A percentile compares a stretch with the other conserved stretches of the same genome.
phyloP scores from a whole-genome alignment of 2,888 invertebrate genomes.

The Noctua janthina region DNA sequence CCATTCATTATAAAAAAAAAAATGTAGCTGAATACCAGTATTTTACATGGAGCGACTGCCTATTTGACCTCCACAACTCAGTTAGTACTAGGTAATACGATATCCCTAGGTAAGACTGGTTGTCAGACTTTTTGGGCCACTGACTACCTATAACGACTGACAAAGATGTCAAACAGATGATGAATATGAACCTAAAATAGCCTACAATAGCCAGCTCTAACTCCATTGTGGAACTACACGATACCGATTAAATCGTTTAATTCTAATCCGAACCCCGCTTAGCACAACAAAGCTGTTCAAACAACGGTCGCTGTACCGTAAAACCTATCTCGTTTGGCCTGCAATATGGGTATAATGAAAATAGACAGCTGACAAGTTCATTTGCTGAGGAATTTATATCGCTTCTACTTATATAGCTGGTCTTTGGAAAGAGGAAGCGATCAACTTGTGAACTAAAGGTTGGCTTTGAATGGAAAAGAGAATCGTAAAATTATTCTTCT shows the following conservation, averaged over 20 bases:
- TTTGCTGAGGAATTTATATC: conserved; percentile 47
- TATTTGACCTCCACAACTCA: no score
- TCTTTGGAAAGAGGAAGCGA: conserved; percentile 1
- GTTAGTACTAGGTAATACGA: no score
- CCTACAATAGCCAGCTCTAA: not conserved
- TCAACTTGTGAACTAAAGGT: not conserved
- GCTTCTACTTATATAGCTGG: not conserved
- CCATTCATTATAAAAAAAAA: no score
- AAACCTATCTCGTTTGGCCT: conserved; percentile 41
- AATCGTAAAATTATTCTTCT: not conserved
- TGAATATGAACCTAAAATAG: conserved; percentile 2
- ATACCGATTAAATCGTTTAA: conserved; percentile 40
- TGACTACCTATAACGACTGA: no score
- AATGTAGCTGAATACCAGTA: no score
- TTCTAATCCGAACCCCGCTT: conserved; percentile 35
- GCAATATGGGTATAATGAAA: conserved; percentile 55
- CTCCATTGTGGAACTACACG: not conserved
- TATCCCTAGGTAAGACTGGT: no score
- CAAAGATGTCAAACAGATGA: no score
- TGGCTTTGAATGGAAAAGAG: not conserved
- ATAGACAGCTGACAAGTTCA: conserved; percentile 64
- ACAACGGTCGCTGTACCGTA: conserved; percentile 36
- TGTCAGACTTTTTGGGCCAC: no score
- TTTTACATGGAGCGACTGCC: no score
- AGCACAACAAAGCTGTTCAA: conserved; percentile 50